Evolutionary conservation across 1,140 invertebrate genomes (phyloP), one percentile per base, ranked within the genome.

Genomic region (Drosophila sp.): DNA sequence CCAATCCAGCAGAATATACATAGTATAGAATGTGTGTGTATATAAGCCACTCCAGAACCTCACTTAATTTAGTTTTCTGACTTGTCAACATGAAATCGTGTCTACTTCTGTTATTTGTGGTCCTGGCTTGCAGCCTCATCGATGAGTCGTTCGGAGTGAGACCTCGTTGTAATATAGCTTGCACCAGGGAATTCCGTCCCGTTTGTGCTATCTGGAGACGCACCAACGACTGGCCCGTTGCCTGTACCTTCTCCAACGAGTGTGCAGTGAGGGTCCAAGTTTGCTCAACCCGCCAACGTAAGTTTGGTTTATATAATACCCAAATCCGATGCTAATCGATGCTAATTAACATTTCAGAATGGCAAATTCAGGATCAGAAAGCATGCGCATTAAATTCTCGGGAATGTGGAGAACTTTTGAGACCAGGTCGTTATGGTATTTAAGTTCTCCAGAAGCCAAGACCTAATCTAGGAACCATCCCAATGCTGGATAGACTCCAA

Each of bases 211-310:
- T 30, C 8, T 76, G 54, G 72, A 58, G 4, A 3, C 57, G 41
- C 7, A 23, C 35, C 23, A n/a, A 29, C 3, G 7, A 55, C 23
- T 32, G 38, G 2, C 11, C 17, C 0, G 58, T 60, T 44, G 17
- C 41, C 8, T 76, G 73, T 29, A 76, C 73, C n/a, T 76, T 76
- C 30, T 1, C 73, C 30, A 76, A 63, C 8, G 8, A 10, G 40
- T 76, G 73, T n/a, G 11, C 0, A 0, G 8, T 76, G 1, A 25
- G 30, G 5, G 76, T 62, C 32, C 73, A 76, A 4, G 47, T 23
- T 35, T 76, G 73, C 27, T 11, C 2, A 25, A 60, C 38, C 0
- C 29, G 33, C 25, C 72, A 55, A 63, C 55, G 73, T 76, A 69
- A 56, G 47, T 38, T 3, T 1, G 17, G 17, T 17, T 17, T 17